These are phyloP conservation scores for Orius insidiosus DNA, from an alignment of 1,140 invertebrate genomes.

Conservation along the genomic window DNA sequence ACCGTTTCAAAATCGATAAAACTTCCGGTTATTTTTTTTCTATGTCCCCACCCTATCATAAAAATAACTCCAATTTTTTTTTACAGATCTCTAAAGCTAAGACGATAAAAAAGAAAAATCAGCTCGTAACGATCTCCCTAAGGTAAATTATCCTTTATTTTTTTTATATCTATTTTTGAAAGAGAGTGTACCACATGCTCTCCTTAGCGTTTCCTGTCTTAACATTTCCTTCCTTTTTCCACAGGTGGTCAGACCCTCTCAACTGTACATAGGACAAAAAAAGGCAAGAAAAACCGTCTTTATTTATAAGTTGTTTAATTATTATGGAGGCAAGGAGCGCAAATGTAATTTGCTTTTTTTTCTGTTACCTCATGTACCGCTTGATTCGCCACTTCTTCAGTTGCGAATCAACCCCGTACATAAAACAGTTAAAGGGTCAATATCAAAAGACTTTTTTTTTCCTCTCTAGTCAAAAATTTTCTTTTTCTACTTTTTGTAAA, in stretches of 20 bases:
- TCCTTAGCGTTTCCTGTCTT: slow-evolving; percentile 2
- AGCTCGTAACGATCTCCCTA: slow-evolving; percentile 13
- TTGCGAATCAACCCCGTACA: not conserved
- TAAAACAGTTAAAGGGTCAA: not conserved
- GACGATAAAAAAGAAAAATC: slow-evolving; percentile 9
- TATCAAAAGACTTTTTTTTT: slow-evolving; percentile 14
- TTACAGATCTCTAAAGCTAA: slow-evolving; percentile 3
- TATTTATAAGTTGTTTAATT: not conserved
- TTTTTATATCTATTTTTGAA: not conserved
- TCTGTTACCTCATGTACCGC: slow-evolving; percentile 1
- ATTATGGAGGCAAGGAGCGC: not conserved
- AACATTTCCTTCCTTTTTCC: slow-evolving; percentile 11
- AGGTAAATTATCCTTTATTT: slow-evolving; percentile 2
- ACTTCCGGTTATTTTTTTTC: not conserved
- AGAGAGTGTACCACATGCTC: not conserved
- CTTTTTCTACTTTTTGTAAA: slow-evolving; percentile 5
- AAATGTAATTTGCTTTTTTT: slow-evolving; percentile 7
- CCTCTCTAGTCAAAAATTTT: slow-evolving; percentile 15
- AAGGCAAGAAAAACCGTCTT: slow-evolving; percentile 2
- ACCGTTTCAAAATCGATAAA: slow-evolving; percentile 1
- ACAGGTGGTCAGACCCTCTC: slow-evolving; percentile 8
- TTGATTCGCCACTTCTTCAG: not conserved
- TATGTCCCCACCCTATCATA: no score
- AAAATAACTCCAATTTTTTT: slow-evolving; percentile 1
- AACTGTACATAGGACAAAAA: not conserved